Conservation (phyloP, 2,888 invertebrate species). For the Luperina nickerlii region DNA sequence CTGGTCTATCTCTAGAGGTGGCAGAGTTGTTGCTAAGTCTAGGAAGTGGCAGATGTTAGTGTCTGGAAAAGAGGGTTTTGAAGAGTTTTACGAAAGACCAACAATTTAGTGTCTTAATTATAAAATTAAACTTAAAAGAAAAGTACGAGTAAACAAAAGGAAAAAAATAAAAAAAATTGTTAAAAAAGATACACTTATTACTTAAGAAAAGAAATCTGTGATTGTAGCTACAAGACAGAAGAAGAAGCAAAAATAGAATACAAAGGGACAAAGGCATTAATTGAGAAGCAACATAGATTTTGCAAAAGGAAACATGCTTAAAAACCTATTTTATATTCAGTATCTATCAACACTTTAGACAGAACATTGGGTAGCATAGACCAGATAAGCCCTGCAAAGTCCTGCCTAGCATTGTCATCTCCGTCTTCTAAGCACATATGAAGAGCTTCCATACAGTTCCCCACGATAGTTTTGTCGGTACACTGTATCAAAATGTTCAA, state of each 20-base stretch:
- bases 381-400: conserved; percentile 80
- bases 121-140: background rate
- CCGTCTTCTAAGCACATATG: conserved; percentile 76
- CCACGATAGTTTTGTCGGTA: conserved; percentile 68
- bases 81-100: background rate
- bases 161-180: background rate
- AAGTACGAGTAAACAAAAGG: background rate
- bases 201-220: background rate
- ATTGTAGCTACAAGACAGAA: background rate
- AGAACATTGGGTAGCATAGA: conserved; percentile 79
- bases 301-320: background rate
- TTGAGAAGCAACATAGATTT: background rate
- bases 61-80: conserved; percentile 67
- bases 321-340: conserved; percentile 78
- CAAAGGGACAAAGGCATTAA: background rate
- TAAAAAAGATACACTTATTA: background rate
- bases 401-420: conserved; percentile 74
- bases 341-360: conserved; percentile 80
- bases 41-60: conserved; percentile 81
- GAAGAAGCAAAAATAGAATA: background rate
- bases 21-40: conserved; percentile 78
- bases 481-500: conserved; percentile 79
- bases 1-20: conserved; percentile 77
- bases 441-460: conserved; percentile 80
- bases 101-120: background rate